These are phyloP conservation scores for Argyresthia albistria DNA, from an alignment of 2,888 invertebrate species.

Conservation along the genomic window DNA sequence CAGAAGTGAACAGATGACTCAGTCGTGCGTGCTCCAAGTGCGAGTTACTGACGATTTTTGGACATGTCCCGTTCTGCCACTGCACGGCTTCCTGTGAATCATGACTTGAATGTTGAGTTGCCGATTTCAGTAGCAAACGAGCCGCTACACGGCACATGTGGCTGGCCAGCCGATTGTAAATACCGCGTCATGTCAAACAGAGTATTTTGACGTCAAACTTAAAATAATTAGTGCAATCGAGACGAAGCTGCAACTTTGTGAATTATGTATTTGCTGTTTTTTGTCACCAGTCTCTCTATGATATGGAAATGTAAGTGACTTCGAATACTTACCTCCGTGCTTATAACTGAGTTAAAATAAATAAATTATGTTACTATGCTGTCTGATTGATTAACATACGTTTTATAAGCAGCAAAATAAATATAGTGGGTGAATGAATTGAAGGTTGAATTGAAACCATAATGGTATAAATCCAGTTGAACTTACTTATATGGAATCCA, in stretches of 20 bases:
- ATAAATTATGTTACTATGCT: too few species aligned
- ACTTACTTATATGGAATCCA: too few species aligned
- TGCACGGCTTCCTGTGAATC: conserved; percentile 60
- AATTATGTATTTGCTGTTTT: conserved; percentile 40
- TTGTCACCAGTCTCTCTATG: conserved; percentile 39
- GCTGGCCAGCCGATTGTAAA: conserved; percentile 1
- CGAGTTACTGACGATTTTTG: conserved; percentile 36
- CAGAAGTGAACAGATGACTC: conserved; percentile 53
- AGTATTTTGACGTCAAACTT: conserved; percentile 16
- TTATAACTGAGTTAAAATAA: too few species aligned
- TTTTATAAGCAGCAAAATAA: too few species aligned
- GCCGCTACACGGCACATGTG: conserved; percentile 16
- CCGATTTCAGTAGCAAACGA: conserved; percentile 35
- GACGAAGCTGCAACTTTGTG: not conserved
- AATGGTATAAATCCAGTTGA: too few species aligned
- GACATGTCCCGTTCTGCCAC: conserved; percentile 56
- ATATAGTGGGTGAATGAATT: too few species aligned
- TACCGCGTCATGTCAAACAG: conserved; percentile 10
- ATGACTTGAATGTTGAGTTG: conserved; percentile 31
- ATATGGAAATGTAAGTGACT: conserved; percentile 50
- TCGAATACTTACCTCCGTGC: too few species aligned
- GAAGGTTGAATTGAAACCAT: too few species aligned
- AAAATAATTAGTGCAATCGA: not conserved
- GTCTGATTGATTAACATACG: too few species aligned
- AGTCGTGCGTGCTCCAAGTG: conserved; percentile 28